phyloP scores from a whole-genome alignment of 2,888 invertebrate genomes.

The Ctena decussata region DNA sequence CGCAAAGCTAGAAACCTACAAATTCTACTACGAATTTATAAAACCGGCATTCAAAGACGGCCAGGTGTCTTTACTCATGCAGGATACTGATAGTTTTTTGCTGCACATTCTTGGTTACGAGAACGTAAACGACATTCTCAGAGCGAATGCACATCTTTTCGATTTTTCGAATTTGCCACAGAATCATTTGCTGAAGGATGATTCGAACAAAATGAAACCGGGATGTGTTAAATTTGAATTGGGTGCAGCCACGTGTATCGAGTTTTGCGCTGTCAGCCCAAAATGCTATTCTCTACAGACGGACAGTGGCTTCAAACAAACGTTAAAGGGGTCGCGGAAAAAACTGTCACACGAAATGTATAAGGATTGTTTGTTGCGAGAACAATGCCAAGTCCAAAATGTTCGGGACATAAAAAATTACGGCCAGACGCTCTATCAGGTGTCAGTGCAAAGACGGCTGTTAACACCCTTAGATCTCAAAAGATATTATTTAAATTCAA shows the following conservation, averaged over 20 bases:
- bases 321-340: not conserved
- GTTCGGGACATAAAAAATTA: not conserved
- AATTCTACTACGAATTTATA: slow-evolving; percentile 16
- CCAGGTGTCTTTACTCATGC: not conserved
- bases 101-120: not conserved
- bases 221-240: slow-evolving; percentile 17
- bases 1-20: not conserved
- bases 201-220: not conserved
- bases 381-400: not conserved
- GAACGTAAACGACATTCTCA: not conserved
- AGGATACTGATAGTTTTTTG: slow-evolving; percentile 7
- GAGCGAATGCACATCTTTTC: not conserved
- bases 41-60: not conserved
- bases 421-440: not conserved
- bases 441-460: not conserved
- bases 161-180: slow-evolving; percentile 13
- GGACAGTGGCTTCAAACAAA: not conserved
- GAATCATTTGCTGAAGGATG: not conserved
- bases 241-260: not conserved
- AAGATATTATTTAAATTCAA: not conserved
- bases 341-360: slow-evolving; percentile 10
- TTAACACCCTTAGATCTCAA: not conserved
- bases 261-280: not conserved
- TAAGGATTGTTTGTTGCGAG: not conserved
- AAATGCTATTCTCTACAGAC: slow-evolving; percentile 17